A percentile compares a stretch with the other conserved stretches of the same genome.
Conservation (phyloP, 2,888 invertebrate species). For the Synanthedon vespiformis region DNA sequence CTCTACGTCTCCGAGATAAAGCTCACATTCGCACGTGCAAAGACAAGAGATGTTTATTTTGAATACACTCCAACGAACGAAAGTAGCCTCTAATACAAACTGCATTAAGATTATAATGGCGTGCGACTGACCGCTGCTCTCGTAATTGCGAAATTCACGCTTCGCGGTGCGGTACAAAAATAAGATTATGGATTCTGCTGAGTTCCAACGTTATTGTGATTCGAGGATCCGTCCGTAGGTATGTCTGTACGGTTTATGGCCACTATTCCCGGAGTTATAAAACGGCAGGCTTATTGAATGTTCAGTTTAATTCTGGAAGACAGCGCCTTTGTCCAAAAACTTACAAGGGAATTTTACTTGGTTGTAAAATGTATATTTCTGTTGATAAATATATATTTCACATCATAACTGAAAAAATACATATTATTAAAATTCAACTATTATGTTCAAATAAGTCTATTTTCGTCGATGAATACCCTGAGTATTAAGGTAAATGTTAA, state of each 20-base stretch:
- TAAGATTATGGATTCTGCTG: slow-evolving; percentile 71
- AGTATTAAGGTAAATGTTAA: too few relatives aligned
- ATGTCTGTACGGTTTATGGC: slow-evolving; percentile 66
- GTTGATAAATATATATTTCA: too few relatives aligned
- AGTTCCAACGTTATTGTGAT: slow-evolving; percentile 68
- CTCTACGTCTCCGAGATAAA: slow-evolving; percentile 63
- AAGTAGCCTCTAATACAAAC: slow-evolving; percentile 31
- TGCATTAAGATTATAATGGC: slow-evolving; percentile 38
- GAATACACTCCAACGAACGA: slow-evolving; percentile 36
- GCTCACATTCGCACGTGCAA: slow-evolving; percentile 64
- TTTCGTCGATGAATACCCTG: too few relatives aligned
- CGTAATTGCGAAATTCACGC: slow-evolving; percentile 71
- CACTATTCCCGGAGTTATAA: slow-evolving; percentile 68
- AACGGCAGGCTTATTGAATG: slow-evolving; percentile 60
- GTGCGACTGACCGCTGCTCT: slow-evolving; percentile 23
- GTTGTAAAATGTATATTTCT: too few relatives aligned
- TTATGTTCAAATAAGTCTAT: too few relatives aligned
- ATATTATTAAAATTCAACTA: too few relatives aligned
- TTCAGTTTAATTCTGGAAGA: slow-evolving; percentile 63
- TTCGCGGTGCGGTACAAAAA: slow-evolving; percentile 69
- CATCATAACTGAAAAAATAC: too few relatives aligned
- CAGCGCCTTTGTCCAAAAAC: slow-evolving; percentile 47
- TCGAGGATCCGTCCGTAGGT: slow-evolving; percentile 70
- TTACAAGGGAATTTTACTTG: slow-evolving; percentile 14
- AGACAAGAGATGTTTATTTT: slow-evolving; percentile 68